Evolutionary conservation across 2,113 vertebrate species (phyloP).

Genomic region (Triplophysa siluroides): DNA sequence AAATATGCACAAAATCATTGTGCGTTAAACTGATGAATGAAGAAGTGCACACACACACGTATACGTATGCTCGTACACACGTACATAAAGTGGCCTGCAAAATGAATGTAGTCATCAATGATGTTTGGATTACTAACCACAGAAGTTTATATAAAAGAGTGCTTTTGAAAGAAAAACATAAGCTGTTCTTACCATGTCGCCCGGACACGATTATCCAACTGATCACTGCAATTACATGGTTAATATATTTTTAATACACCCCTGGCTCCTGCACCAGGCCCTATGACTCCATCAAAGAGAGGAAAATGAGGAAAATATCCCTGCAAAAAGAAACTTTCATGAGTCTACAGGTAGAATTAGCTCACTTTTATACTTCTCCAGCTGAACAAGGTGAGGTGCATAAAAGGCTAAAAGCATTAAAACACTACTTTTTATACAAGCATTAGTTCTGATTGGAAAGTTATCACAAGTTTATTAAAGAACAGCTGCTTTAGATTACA

Average conservation of each 20-base stretch:
- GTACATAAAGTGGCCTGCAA: slow-evolving; percentile 38
- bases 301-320: slow-evolving; percentile 35
- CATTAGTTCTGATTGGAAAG: slow-evolving; percentile 53
- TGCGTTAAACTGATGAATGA: slow-evolving; percentile 46
- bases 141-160: slow-evolving; percentile 41
- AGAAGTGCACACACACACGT: slow-evolving; percentile 6
- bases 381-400: slow-evolving; percentile 34
- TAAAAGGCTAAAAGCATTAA: slow-evolving; percentile 57
- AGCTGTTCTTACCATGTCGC: slow-evolving; percentile 29
- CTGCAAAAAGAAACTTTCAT: slow-evolving; percentile 53
- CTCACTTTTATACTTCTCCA: slow-evolving; percentile 40
- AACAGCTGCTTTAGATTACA: slow-evolving; percentile 55
- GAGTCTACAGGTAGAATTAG: slow-evolving; percentile 55
- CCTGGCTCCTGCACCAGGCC: slow-evolving; percentile 33
- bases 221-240: slow-evolving; percentile 53
- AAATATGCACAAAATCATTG: slow-evolving; percentile 25
- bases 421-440: slow-evolving; percentile 62
- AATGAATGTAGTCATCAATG: slow-evolving; percentile 57
- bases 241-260: slow-evolving; percentile 59
- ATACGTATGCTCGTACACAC: neutral
- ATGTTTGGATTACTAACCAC: slow-evolving; percentile 57
- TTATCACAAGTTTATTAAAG: slow-evolving; percentile 57
- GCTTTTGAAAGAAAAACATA: slow-evolving; percentile 52
- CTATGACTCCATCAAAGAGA: slow-evolving; percentile 47
- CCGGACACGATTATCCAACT: slow-evolving; percentile 43